Evolutionary conservation across 1,140 invertebrate species (phyloP).

Genomic region (Dendroctonus ponderosae): DNA sequence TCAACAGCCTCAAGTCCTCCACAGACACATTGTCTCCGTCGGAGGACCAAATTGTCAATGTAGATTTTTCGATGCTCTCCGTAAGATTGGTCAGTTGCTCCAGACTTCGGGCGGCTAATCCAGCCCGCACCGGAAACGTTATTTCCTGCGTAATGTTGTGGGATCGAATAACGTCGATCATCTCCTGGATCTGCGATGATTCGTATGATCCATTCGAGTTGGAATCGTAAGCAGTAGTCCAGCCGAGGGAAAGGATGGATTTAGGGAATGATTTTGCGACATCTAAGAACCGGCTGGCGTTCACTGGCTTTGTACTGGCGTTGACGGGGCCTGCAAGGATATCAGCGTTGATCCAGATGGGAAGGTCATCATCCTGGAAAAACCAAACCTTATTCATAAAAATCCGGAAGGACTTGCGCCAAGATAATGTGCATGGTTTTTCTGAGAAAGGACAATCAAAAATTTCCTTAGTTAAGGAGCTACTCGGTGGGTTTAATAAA

Average conservation of each 20-base stretch:
- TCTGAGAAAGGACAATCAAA: background rate
- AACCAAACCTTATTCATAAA: background rate
- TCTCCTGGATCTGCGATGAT: conserved; percentile 65
- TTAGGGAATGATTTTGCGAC: conserved; percentile 61
- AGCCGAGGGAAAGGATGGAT: conserved; percentile 77
- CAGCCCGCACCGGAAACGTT: conserved; percentile 81
- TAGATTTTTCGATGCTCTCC: conserved; percentile 54
- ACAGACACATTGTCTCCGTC: conserved; percentile 62
- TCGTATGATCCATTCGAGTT: conserved; percentile 63
- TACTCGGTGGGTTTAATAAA: too few species aligned
- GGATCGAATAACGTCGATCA: conserved; percentile 65
- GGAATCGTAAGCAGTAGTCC: conserved; percentile 72
- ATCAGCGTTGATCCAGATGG: conserved; percentile 88
- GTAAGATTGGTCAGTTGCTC: conserved; percentile 56
- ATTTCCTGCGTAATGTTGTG: conserved; percentile 59
- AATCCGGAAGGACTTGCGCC: background rate
- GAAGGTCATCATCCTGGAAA: conserved; percentile 64
- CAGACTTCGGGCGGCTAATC: conserved; percentile 65
- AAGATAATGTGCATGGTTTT: background rate
- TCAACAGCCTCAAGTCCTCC: conserved; percentile 58
- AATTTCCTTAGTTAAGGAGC: too few species aligned
- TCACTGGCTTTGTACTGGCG: conserved; percentile 59
- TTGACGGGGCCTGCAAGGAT: conserved; percentile 78
- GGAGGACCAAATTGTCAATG: conserved; percentile 72
- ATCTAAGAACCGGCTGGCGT: conserved; percentile 63